These are phyloP conservation scores for Lepus americanus DNA, from an alignment of 2,113 vertebrate genomes.

Conservation along the genomic window DNA sequence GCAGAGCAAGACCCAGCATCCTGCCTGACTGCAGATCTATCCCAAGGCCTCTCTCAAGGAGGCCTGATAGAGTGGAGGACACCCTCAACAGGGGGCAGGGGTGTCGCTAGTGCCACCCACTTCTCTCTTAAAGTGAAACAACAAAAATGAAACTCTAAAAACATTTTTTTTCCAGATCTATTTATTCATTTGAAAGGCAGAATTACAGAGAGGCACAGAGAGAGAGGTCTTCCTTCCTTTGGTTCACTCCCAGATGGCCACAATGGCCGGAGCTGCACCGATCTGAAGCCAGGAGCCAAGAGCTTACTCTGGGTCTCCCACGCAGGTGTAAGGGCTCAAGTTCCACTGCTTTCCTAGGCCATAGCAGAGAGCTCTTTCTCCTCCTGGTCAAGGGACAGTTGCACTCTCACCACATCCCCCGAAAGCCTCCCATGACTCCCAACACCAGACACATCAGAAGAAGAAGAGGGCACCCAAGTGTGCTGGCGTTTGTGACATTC, in stretches of 20 bases:
- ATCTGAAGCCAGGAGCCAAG: too few relatives aligned
- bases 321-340: too few relatives aligned
- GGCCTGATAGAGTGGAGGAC: not conserved
- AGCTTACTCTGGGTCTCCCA: too few relatives aligned
- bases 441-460: not conserved
- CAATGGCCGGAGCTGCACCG: too few relatives aligned
- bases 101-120: not conserved
- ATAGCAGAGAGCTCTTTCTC: not conserved
- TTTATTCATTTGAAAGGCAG: too few relatives aligned
- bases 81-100: not conserved
- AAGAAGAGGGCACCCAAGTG: not conserved
- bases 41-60: not conserved
- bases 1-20: not conserved
- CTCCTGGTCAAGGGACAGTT: not conserved
- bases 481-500: accelerated
- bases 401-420: not conserved
- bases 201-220: too few relatives aligned
- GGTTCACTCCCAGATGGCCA: too few relatives aligned
- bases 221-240: too few relatives aligned
- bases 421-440: not conserved
- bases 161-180: not conserved
- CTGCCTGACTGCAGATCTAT: not conserved
- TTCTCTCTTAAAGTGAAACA: not conserved
- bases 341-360: too few relatives aligned
- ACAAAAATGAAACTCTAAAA: slow-evolving; percentile 6